These are phyloP conservation scores for Hyposoter didymator DNA, from an alignment of 2,888 invertebrate species.

Conservation along the genomic window DNA sequence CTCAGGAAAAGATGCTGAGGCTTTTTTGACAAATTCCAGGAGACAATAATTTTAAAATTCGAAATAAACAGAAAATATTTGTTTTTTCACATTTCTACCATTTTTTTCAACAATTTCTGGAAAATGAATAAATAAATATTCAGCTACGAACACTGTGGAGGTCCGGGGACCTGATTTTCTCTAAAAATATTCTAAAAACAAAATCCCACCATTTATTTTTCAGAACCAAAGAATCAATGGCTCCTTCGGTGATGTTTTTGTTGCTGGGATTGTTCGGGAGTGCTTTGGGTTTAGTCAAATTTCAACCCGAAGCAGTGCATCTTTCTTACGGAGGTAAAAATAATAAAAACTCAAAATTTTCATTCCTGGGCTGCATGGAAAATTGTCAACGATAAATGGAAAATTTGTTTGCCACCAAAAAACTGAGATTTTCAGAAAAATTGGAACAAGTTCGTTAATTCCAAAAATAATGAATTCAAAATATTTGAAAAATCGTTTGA, in stretches of 20 bases:
- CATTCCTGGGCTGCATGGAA: no score
- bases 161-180: no score
- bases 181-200: neutral
- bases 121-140: neutral
- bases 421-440: no score
- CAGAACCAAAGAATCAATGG: conserved; percentile 18
- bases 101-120: neutral
- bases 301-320: conserved; percentile 90
- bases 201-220: neutral
- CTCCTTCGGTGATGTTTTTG: conserved; percentile 29
- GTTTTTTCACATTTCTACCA: neutral
- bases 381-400: no score
- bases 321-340: conserved; percentile 87
- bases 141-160: neutral
- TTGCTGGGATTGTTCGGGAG: conserved; percentile 64
- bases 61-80: neutral
- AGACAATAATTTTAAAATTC: neutral
- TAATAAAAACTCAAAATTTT: neutral
- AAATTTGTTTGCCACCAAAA: no score
- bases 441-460: no score
- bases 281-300: conserved; percentile 75
- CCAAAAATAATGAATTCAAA: no score
- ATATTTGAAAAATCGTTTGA: no score
- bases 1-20: neutral
- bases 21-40: neutral